Percentiles rank a stretch among this genome's conserved stretches.
Evolutionary conservation across 2,113 vertebrate species (phyloP).

Genomic region (Tinamus guttatus): DNA sequence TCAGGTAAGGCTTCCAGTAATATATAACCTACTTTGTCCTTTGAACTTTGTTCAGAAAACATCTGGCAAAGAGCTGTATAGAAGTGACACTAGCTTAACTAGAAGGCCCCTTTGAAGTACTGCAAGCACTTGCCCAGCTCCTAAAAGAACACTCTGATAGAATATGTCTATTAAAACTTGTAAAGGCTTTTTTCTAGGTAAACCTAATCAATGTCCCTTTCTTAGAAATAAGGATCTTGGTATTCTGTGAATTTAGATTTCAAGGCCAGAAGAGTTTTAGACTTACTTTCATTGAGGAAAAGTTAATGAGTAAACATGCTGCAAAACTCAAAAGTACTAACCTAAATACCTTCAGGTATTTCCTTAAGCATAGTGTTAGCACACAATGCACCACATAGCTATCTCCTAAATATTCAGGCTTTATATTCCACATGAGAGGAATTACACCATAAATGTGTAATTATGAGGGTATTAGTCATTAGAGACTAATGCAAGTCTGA

Average conservation of each 20-base stretch:
- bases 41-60: not conserved
- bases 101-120: not conserved
- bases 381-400: not conserved
- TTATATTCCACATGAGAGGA: not conserved
- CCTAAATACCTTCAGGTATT: not conserved
- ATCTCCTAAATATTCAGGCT: not conserved
- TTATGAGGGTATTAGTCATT: not conserved
- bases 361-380: not conserved
- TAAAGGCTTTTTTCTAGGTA: not conserved
- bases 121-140: not conserved
- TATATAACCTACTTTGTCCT: not conserved
- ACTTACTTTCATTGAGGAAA: not conserved
- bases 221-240: not conserved
- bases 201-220: not conserved
- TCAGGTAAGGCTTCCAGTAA: slow-evolving; percentile 57
- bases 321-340: not conserved
- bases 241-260: not conserved
- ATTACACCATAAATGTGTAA: not conserved
- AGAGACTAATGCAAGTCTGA: not conserved
- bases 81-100: not conserved
- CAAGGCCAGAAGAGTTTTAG: not conserved
- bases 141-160: not conserved
- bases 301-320: not conserved
- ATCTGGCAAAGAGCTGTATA: not conserved
- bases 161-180: not conserved